Conservation (phyloP, 2,888 invertebrate genomes). For the Spisula solida region DNA sequence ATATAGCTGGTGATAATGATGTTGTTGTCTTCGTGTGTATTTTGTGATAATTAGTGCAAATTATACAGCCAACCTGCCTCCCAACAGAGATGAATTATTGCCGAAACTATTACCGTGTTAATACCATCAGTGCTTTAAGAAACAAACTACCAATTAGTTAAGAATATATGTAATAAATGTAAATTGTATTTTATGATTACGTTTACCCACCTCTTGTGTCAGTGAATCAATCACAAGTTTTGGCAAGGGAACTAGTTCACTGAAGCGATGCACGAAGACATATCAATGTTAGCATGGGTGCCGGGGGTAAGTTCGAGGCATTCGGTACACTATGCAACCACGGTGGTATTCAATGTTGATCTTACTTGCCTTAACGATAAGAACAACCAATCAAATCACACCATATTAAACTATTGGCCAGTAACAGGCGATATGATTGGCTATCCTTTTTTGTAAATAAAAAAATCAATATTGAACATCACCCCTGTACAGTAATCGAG, state of each 20-base stretch:
- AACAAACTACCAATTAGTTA: slow-evolving; percentile 20
- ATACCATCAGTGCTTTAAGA: not conserved
- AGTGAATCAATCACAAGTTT: not conserved
- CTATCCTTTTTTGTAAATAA: too few relatives aligned
- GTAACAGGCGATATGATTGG: too few relatives aligned
- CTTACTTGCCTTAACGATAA: too few relatives aligned
- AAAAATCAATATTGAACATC: too few relatives aligned
- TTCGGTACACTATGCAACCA: not conserved
- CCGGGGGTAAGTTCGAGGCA: not conserved
- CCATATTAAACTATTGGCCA: too few relatives aligned
- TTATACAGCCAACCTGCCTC: not conserved
- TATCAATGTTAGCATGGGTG: not conserved
- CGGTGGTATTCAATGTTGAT: too few relatives aligned
- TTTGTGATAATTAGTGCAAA: slow-evolving; percentile 10
- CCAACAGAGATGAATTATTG: not conserved
- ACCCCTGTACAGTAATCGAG: too few relatives aligned
- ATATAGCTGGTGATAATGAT: not conserved
- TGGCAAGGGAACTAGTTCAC: not conserved
- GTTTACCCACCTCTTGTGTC: not conserved
- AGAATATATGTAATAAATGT: not conserved
- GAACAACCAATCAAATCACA: too few relatives aligned
- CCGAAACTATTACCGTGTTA: not conserved
- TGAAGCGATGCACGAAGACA: not conserved
- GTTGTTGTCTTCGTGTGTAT: not conserved
- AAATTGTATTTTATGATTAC: slow-evolving; percentile 11